Evolutionary conservation across 2,797 vertebrate genomes (phyloP), one percentile per base, ranked within the genome.

Genomic region (Acanthurus lineatus): DNA sequence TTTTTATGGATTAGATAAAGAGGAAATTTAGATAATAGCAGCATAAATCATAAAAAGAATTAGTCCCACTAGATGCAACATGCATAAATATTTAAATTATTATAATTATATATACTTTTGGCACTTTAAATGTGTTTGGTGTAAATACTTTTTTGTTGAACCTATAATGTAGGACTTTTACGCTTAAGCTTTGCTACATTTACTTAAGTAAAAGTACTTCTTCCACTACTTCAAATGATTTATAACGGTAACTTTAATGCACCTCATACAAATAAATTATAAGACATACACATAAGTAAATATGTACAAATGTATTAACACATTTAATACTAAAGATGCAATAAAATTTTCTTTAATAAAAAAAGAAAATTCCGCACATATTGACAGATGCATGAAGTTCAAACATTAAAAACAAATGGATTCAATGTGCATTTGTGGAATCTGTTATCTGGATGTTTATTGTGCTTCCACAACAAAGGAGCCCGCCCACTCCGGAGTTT

Each of bases 401-500:
- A 9, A 45, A 8, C 44, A n/a, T 16, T 20, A 7, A 38, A 65
- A 56, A 65, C 35, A 32, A n/a, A 69, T 0, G n/a, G 12, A 4
- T n/a, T 14, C 2, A 17, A 16, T 67, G 66, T 66, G 15, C 57
- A 61, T 53, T 42, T 35, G 3, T 42, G 20, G 2, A n/a, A 38
- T 17, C 9, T 45, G 40, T 42, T 22, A 20, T 54, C 9, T 56
- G 63, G 38, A 69, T 57, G 61, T 73, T 84, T 69, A 73, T 70
- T 22, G 52, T 76, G 51, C 72, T 65, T 73, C 62, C 44, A 19
- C 65, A 44, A 47, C 62, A 61, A 22, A 53, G 58, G 28, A 2
- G 17, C 44, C 88, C 89, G 79, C 88, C 91, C 79, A 62, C 85
- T 82, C 79, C 15, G 9, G 49, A 28, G 44, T 44, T 73, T 14